Conservation (phyloP, 1,140 invertebrate genomes). For the Chrysopa pallens region DNA sequence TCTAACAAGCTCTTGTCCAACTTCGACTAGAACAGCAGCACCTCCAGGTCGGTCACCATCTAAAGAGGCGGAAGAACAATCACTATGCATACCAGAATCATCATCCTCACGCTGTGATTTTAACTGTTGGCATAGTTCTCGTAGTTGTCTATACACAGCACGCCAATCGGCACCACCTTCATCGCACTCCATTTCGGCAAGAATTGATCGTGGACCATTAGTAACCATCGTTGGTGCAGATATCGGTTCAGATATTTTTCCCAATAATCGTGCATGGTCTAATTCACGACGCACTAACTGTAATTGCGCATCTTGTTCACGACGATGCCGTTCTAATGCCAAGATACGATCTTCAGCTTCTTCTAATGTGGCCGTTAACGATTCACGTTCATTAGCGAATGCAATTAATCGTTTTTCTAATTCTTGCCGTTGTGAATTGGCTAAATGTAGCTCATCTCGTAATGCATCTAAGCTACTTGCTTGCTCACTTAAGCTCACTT, state of each 20-base stretch:
- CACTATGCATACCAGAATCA: slow-evolving; percentile 35
- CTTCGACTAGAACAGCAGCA: slow-evolving; percentile 24
- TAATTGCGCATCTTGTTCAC: slow-evolving; percentile 53
- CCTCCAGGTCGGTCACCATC: slow-evolving; percentile 19
- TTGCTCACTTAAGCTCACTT: slow-evolving; percentile 50
- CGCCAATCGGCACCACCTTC: slow-evolving; percentile 39
- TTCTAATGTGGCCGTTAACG: slow-evolving; percentile 57
- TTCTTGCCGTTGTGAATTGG: slow-evolving; percentile 68
- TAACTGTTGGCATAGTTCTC: slow-evolving; percentile 45
- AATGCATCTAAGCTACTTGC: slow-evolving; percentile 75
- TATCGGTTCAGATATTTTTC: slow-evolving; percentile 36
- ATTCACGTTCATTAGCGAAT: slow-evolving; percentile 59
- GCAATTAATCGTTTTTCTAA: slow-evolving; percentile 59
- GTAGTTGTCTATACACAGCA: slow-evolving; percentile 44
- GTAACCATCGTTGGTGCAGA: slow-evolving; percentile 9
- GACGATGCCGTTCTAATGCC: slow-evolving; percentile 62
- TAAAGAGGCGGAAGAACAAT: slow-evolving; percentile 28
- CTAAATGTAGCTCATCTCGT: slow-evolving; percentile 68
- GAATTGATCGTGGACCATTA: slow-evolving; percentile 32
- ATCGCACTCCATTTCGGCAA: slow-evolving; percentile 57
- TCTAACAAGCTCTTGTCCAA: slow-evolving; percentile 50
- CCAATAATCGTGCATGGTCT: slow-evolving; percentile 35
- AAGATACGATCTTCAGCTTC: slow-evolving; percentile 77
- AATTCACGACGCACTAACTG: slow-evolving; percentile 38
- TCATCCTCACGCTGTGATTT: slow-evolving; percentile 52